Evolutionary conservation across 2,113 vertebrate species (phyloP), one percentile per base, ranked within the genome.

Genomic region (Calypte anna): DNA sequence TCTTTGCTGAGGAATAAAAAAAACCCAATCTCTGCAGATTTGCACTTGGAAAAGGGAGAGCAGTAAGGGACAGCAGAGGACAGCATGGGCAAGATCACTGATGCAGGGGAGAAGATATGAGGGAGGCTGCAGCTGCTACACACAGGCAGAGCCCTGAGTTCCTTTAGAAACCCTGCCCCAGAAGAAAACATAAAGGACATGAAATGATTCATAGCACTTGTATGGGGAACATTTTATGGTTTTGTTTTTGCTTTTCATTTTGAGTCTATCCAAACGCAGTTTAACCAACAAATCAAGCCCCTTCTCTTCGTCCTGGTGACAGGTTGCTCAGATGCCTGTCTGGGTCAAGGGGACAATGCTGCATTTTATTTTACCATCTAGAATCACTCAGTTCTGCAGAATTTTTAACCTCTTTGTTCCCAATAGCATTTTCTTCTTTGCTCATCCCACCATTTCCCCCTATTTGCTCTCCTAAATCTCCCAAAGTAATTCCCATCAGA

Each of bases 301-400:
- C 46, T 82, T 69, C 67, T 43, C 80, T 69, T 94, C 84, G 62
- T 91, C 33, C 72, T 59, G 48, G 82, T 96, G 86, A 95, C 86
- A 88, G 53, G 59, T 18, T 90, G 76, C 80, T 48, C 88, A 88
- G 69, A 86, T 86, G 94, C 82, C 82, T 95, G 91, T 88, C 94
- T 83, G 86, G 92, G 94, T 94, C 94, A 96, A 62, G 64, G 57
- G 68, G 80, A 83, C 76, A 10, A 38, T 68, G 86, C 73, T 53
- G 1, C 11, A 33, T 85, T 93, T 82, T 94, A 58, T 62, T 93
- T 96, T 73, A 21, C 68, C 73, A 76, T 22, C 59, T 69, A 50
- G 36, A 6, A 90, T 79, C 5, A 0, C 50, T 44, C 59, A 90
- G 43, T 64, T 81, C 59, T 55, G 82, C 46, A 55, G 64, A 55